phyloP scores from a whole-genome alignment of 2,113 vertebrate species.

The Neofelis nebulosa region DNA sequence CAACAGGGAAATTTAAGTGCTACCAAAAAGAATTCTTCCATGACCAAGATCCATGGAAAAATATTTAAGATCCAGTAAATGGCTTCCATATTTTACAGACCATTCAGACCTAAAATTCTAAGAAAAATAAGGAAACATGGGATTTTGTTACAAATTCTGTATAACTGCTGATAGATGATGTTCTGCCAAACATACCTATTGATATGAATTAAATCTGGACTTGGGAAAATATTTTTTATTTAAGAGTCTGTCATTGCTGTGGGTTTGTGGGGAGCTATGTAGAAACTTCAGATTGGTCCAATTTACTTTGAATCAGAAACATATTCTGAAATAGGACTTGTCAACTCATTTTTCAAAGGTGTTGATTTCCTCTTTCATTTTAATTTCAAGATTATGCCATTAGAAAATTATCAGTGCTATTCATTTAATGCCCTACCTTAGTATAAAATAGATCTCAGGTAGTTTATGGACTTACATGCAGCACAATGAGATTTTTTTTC shows the following conservation, averaged over 20 bases:
- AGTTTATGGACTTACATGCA: neutral
- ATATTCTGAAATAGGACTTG: neutral
- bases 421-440: neutral
- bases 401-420: slow-evolving; percentile 19
- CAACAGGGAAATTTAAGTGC: neutral
- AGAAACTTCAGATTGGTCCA: neutral
- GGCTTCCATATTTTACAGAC: neutral
- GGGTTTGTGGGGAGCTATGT: neutral
- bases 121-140: neutral
- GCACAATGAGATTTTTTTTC: neutral
- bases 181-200: neutral
- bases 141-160: neutral
- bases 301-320: neutral
- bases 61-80: neutral
- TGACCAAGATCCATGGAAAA: neutral
- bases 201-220: neutral
- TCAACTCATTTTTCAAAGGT: slow-evolving; percentile 8
- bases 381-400: slow-evolving; percentile 27
- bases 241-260: neutral
- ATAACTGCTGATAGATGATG: neutral
- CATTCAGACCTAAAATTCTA: neutral
- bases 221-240: neutral
- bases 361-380: neutral
- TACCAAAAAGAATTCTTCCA: neutral
- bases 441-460: neutral